Evolutionary conservation across 2,113 vertebrate genomes (phyloP), one percentile per base, ranked within the genome.

Genomic region (Carassius gibelio): DNA sequence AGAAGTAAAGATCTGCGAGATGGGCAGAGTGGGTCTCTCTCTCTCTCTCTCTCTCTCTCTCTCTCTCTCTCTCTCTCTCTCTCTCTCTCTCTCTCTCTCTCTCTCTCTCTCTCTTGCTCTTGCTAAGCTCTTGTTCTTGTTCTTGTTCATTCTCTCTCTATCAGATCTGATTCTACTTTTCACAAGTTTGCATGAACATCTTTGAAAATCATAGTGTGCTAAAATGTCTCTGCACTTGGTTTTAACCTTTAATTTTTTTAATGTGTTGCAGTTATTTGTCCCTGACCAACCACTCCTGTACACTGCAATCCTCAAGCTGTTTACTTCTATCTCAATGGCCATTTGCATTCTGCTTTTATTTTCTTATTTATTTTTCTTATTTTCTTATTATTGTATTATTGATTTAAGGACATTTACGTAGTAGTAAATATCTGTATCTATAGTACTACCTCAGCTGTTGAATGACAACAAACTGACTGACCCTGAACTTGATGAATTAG

Each of bases 1-100:
- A 96, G 94, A 97, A 97, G 94, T 95, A 97, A 96, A 95, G 93
- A 96, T 96, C 93, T 97, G 93, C 93, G 93, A 93, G 95, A 93
- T 92, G 91, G 93, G 94, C 94, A 96, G 61, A 64, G 45, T 36
- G 62, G 45, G 57, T n/a, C 66, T 26, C 52, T 81, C 85, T 78
- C 72, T 45, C 42, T 66, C 2, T 8, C 42, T 10, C 42, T 45
- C 2, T 8, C 42, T 10, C 42, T 45, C 85, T 78, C 72, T 45
- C 42, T 66, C 2, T 8, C 42, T 10, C 42, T 45, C 85, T 78
- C 72, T 45, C 42, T 66, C 2, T 8, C 42, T 10, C 42, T n/a
- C 66, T 26, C 52, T 81, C 85, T 78, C 72, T 45, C 42, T 66
- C 2, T 8, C 42, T 10, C 42, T 45, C 2, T 8, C 42, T 10